A percentile compares a stretch with the other conserved stretches of the same genome.
Conservation (phyloP, 2,113 vertebrate genomes). For the Cranoglanis bouderius region DNA sequence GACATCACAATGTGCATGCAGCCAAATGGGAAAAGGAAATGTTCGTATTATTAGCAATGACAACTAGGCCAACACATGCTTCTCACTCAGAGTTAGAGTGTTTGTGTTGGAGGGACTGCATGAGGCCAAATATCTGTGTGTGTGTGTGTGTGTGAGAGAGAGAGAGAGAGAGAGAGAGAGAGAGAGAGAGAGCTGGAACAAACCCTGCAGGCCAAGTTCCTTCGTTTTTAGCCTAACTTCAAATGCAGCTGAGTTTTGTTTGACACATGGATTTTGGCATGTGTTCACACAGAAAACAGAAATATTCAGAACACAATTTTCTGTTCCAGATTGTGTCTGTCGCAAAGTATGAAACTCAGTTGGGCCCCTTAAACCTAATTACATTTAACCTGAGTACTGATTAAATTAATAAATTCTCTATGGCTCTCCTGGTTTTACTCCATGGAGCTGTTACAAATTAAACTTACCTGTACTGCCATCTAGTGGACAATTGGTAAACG, state of each 20-base stretch:
- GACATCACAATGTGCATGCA: slow-evolving; percentile 31
- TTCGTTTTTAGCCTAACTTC: slow-evolving; percentile 38
- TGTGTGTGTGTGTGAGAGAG: slow-evolving; percentile 21
- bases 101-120: slow-evolving; percentile 39
- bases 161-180: slow-evolving; percentile 4
- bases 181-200: background rate
- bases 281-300: slow-evolving; percentile 21
- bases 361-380: background rate
- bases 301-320: slow-evolving; percentile 23
- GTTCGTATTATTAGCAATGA: slow-evolving; percentile 52
- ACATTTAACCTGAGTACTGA: slow-evolving; percentile 12
- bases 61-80: slow-evolving; percentile 37
- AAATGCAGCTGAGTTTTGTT: slow-evolving; percentile 39
- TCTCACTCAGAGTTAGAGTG: slow-evolving; percentile 28
- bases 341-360: slow-evolving; percentile 47
- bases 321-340: slow-evolving; percentile 44
- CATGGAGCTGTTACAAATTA: background rate
- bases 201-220: slow-evolving; percentile 38
- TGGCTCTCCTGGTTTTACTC: background rate
- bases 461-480: slow-evolving; percentile 46
- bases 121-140: background rate
- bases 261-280: slow-evolving; percentile 16
- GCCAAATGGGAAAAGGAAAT: slow-evolving; percentile 52
- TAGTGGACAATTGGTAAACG: slow-evolving; percentile 41
- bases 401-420: slow-evolving; percentile 24